Base-by-base conservation (phyloP, 2,888 invertebrate genomes). In the Neria commutata region DNA sequence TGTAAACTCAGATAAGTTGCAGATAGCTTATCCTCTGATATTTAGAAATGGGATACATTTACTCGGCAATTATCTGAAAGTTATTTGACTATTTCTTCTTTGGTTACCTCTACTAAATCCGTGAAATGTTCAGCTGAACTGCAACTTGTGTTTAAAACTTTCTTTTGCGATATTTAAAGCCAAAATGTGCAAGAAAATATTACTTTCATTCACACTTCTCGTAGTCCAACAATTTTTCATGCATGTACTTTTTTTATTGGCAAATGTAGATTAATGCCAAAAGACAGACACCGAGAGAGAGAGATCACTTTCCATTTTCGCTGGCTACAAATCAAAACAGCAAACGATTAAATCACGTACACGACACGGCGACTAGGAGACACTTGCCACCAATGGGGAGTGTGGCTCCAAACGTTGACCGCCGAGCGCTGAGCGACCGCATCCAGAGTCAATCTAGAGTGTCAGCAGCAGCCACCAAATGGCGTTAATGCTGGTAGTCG, bases 231-330 rank as follows among this genome's bases (percentile, higher is more conserved):
- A 14, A 37, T 37, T 37, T 37, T 37, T 37, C n/a, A n/a, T 37
- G 37, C 37, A 37, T 14, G n/a, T 37, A 8, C 16, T 37, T 37
- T 37, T 4, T 14, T 8, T 14, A 6, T 8, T 19, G 21, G 42
- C 17, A 42, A 42, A 42, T 21, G 21, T 21, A 42, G 19, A 42
- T 42, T 21, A 42, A 5, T 42, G 42, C 42, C 42, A 42, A 11
- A 6, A n/a, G n/a, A n/a, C n/a, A n/a, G n/a, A n/a, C n/a, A n/a
- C n/a, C n/a, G n/a, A n/a, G n/a, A n/a, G 6, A 21, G 42, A 42
- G 42, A 42, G 42, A 57, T 50, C 63, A 66, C 66, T 66, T 66
- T 65, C 66, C 66, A 65, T 66, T 66, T 66, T 66, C 62, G 57
- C 65, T 63, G 57, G 42, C 37, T 42, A 42, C 55, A 45, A 57